Evolutionary conservation across 2,113 vertebrate species (phyloP).

Genomic region (Tylochromis polylepis): DNA sequence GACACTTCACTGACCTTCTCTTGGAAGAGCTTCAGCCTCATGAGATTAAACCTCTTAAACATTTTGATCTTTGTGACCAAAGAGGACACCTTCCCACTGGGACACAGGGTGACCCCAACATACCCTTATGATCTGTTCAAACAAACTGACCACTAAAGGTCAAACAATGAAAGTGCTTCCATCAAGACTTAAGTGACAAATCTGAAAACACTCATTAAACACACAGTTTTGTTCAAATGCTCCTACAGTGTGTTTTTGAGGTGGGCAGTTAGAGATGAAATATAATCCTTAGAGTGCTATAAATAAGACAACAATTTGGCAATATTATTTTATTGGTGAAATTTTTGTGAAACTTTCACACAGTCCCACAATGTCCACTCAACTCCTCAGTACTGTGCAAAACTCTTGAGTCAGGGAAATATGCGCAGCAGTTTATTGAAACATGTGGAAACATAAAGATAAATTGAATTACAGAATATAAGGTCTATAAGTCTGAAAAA

Average conservation of each 20-base stretch:
- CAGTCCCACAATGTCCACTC: not conserved
- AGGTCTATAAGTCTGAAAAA: too few relatives aligned
- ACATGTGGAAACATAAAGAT: accelerated
- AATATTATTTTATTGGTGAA: not conserved
- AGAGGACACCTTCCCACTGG: conserved; percentile 12
- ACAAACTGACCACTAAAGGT: conserved; percentile 12
- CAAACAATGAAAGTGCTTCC: conserved; percentile 6
- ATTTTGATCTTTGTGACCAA: conserved; percentile 34
- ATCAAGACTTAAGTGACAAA: not conserved
- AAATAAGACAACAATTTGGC: not conserved
- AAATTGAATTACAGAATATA: not conserved
- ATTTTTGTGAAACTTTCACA: not conserved
- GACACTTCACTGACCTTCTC: conserved; percentile 8
- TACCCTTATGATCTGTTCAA: not conserved
- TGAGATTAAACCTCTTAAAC: conserved; percentile 35
- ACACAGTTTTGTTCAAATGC: not conserved
- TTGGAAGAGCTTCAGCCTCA: conserved; percentile 9
- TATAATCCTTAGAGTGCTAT: not conserved
- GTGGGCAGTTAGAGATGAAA: not conserved
- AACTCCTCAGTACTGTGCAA: not conserved
- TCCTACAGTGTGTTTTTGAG: not conserved
- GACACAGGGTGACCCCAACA: conserved; percentile 18
- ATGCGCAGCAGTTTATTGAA: not conserved
- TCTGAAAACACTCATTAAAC: not conserved
- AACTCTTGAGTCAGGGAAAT: not conserved